phyloP scores from a whole-genome alignment of 2,888 invertebrate genomes.

The Choreutis nemorana region DNA sequence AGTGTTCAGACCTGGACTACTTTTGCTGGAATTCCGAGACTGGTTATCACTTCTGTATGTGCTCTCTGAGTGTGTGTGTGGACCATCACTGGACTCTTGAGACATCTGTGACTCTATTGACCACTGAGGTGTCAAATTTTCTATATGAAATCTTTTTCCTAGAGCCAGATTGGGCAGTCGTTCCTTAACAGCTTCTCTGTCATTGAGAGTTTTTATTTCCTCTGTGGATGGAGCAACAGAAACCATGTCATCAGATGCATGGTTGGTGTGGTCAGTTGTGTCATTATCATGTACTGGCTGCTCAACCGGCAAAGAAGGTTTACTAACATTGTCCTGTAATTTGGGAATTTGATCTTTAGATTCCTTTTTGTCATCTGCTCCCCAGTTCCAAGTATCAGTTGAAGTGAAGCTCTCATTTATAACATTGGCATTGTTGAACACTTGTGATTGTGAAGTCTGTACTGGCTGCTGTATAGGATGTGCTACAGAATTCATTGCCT shows the following conservation, averaged over 20 bases:
- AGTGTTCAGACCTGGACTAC: constrained; percentile 45
- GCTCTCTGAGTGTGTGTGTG: constrained; percentile 67
- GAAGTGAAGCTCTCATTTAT: constrained; percentile 68
- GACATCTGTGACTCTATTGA: constrained; percentile 73
- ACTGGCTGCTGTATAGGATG: constrained; percentile 14
- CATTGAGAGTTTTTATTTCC: constrained; percentile 36
- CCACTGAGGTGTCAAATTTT: constrained; percentile 68
- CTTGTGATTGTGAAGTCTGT: constrained; percentile 18
- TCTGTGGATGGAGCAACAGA: constrained; percentile 13
- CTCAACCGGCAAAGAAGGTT: no score
- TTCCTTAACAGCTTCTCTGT: constrained; percentile 44
- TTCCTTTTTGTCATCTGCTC: constrained; percentile 55
- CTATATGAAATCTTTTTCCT: constrained; percentile 46
- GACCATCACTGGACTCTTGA: constrained; percentile 71
- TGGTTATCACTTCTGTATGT: constrained; percentile 68
- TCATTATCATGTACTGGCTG: no score
- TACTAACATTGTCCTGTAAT: no score
- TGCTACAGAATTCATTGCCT: constrained; percentile 26
- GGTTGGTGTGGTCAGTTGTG: no score
- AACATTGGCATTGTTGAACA: constrained; percentile 48
- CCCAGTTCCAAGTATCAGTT: constrained; percentile 70
- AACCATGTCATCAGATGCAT: no score
- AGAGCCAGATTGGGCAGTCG: constrained; percentile 49
- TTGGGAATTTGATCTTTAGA: constrained; percentile 12
- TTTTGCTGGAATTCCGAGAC: constrained; percentile 60